A percentile compares a stretch with the other conserved stretches of the same genome.
These are phyloP conservation scores for Drosophila emarginata DNA, from an alignment of 2,888 invertebrate genomes.

Conservation along the genomic window DNA sequence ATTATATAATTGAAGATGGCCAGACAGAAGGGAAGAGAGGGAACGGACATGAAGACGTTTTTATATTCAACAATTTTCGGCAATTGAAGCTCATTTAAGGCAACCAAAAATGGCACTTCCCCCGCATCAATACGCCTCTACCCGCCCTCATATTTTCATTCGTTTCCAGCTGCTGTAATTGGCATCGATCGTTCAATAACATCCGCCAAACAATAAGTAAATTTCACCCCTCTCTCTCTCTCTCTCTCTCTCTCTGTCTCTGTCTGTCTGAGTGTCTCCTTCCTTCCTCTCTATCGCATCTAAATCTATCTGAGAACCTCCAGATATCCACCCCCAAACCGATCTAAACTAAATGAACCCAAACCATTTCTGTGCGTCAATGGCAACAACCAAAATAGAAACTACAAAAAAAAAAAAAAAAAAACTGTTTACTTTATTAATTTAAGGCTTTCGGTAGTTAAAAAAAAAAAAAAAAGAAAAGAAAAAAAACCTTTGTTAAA, in stretches of 20 bases:
- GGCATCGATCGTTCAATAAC: constrained; percentile 68
- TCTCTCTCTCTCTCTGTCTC: constrained; percentile 26
- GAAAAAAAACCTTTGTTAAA: constrained; percentile 22
- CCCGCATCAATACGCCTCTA: constrained; percentile 7
- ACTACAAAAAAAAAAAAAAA: constrained; percentile 26
- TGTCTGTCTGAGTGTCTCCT: too few relatives aligned
- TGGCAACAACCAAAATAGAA: constrained; percentile 26
- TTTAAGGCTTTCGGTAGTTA: constrained; percentile 74
- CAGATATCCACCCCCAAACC: constrained; percentile 13
- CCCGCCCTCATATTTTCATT: background rate
- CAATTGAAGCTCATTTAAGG: constrained; percentile 67
- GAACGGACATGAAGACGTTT: constrained; percentile 2
- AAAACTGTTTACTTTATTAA: constrained; percentile 71
- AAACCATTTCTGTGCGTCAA: constrained; percentile 47
- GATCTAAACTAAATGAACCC: constrained; percentile 16
- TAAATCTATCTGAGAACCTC: background rate
- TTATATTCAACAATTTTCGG: constrained; percentile 51
- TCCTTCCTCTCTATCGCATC: too few relatives aligned
- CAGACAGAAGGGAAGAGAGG: background rate
- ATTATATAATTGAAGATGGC: constrained; percentile 62
- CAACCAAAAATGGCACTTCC: constrained; percentile 60
- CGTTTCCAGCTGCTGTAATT: constrained; percentile 40
- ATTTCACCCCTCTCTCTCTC: background rate
- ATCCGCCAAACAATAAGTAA: constrained; percentile 47
- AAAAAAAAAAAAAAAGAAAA: constrained; percentile 55